These are phyloP conservation scores for Siniperca scherzeri DNA, from an alignment of 2,797 vertebrate genomes.

Conservation along the genomic window DNA sequence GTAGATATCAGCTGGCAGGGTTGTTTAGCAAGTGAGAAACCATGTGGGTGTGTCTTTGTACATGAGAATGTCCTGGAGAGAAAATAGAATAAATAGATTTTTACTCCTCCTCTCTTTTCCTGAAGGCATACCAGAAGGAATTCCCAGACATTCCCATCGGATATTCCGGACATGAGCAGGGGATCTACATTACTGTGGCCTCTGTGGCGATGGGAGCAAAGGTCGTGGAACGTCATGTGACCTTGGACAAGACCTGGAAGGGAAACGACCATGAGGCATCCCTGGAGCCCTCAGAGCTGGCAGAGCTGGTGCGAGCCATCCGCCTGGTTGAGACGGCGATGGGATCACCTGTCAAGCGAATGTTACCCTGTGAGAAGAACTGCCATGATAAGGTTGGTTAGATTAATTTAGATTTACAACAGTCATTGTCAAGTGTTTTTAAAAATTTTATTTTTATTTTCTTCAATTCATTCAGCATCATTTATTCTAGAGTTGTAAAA, in stretches of 20 bases:
- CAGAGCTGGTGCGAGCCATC: conserved; percentile 87
- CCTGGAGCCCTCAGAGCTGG: conserved; percentile 87
- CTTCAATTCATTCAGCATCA: too few species aligned
- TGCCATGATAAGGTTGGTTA: conserved; percentile 90
- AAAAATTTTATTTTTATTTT: too few species aligned
- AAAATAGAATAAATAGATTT: background rate
- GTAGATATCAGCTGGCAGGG: too few species aligned
- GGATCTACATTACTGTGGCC: conserved; percentile 88
- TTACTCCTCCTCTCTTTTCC: background rate
- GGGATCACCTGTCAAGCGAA: conserved; percentile 86
- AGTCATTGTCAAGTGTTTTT: too few species aligned
- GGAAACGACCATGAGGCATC: conserved; percentile 92
- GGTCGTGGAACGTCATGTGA: conserved; percentile 92
- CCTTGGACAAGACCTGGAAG: conserved; percentile 92
- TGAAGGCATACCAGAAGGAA: conserved; percentile 89
- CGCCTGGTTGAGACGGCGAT: conserved; percentile 89
- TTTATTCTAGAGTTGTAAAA: too few species aligned
- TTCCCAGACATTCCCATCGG: conserved; percentile 94
- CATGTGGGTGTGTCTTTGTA: background rate
- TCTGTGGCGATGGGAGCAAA: conserved; percentile 93
- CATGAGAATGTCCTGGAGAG: too few species aligned
- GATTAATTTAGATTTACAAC: background rate
- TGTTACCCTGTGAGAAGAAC: conserved; percentile 89
- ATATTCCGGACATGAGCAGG: conserved; percentile 92
- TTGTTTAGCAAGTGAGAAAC: background rate